A percentile compares a stretch with the other conserved stretches of the same genome.
Evolutionary conservation across 1,140 invertebrate genomes (phyloP).

Genomic region (Drosophila setifemur): DNA sequence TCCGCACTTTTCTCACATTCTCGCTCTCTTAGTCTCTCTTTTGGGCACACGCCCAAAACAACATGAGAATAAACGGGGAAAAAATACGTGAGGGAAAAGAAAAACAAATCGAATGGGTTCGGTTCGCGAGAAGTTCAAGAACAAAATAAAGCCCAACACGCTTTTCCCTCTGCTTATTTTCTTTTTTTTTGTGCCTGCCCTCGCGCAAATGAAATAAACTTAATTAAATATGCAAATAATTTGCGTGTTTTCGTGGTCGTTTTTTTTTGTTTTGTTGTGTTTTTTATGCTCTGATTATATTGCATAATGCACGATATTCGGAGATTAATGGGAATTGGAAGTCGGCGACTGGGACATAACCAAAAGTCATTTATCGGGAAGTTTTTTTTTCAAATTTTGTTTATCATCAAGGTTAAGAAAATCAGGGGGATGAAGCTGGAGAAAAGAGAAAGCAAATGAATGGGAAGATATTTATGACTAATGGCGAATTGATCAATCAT

Average conservation of each 20-base stretch:
- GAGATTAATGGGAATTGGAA: slow-evolving; percentile 20
- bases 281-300: slow-evolving; percentile 36
- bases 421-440: neutral
- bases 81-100: slow-evolving; percentile 10
- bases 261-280: slow-evolving; percentile 32
- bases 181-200: neutral
- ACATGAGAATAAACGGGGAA: slow-evolving; percentile 27
- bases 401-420: neutral
- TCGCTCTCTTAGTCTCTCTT: slow-evolving; percentile 7
- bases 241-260: slow-evolving; percentile 40
- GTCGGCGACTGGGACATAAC: slow-evolving; percentile 16
- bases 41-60: slow-evolving; percentile 53
- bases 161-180: slow-evolving; percentile 15
- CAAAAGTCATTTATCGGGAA: slow-evolving; percentile 13
- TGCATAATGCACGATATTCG: slow-evolving; percentile 48
- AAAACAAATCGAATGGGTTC: slow-evolving; percentile 34
- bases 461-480: neutral
- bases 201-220: slow-evolving; percentile 26
- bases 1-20: neutral
- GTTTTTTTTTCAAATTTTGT: neutral
- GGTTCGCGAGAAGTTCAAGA: slow-evolving; percentile 49
- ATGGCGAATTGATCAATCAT: slow-evolving; percentile 16
- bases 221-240: slow-evolving; percentile 59
- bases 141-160: slow-evolving; percentile 33
- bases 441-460: neutral